Evolutionary conservation across 2,797 vertebrate species (phyloP), one percentile per base, ranked within the genome.

Genomic region (Mormyrops attenuatus): DNA sequence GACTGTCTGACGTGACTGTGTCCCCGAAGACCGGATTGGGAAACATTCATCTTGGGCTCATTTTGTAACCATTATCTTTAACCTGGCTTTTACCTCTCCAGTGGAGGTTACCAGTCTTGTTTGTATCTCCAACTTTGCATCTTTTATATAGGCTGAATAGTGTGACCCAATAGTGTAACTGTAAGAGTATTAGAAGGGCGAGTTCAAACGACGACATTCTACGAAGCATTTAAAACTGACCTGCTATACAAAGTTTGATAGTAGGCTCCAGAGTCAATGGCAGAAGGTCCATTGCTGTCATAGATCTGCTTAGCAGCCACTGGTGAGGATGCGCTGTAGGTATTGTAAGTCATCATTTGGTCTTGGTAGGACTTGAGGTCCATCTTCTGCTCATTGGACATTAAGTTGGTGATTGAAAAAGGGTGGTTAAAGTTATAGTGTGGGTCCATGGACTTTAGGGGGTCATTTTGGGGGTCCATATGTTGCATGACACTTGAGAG

Each of bases 391-490:
- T 98, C 97, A 0, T 97, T 96, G 93, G 96, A 98, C 97, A 98
- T 98, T 93, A 98, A 95, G 92, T 97, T 98, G 94, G 96, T 98
- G 94, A 98, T 98, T 94, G 97, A 98, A 94, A 98, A 98, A 0
- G 97, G 97, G 89, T 98, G 97, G 93, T 97, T 98, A 95, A 98
- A 98, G 95, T 98, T 98, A 94, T 97, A 98, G 91, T 97, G 96
- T 0, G 96, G 96, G 88, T 98, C 97, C 93, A 97, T 94, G 88
- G 96, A 96, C 95, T 97, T 98, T 90, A 98, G 95, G 9, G 96
- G 94, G 9, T 98, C 97, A 0, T 94, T 96, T 0, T 97, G 97
- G 88, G 97, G 95, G 92, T 98, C 97, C 94, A 98, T 94, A 93
- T 97, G 96, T 88, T 96, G 95, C 94, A 97, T 96, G 90, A 95